Evolutionary conservation across 2,113 vertebrate genomes (phyloP).

Genomic region (Cryptotis parvus): DNA sequence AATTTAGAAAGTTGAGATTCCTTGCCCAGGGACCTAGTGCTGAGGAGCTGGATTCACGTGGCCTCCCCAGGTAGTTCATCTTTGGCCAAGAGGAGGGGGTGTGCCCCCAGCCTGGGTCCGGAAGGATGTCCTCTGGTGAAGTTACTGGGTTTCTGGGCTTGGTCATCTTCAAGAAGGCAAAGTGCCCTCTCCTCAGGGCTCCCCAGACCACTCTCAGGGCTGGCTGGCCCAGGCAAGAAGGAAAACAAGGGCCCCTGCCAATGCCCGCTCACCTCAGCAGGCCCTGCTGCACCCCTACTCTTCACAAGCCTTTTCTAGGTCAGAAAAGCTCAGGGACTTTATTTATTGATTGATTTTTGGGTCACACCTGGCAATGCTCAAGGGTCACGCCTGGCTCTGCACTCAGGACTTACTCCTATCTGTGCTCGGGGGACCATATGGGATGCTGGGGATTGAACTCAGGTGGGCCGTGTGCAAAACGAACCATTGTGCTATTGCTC

Average conservation of each 20-base stretch:
- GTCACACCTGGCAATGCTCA: too few species aligned
- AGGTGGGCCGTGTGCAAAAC: too few species aligned
- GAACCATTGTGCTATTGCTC: too few species aligned
- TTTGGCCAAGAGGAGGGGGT: not conserved
- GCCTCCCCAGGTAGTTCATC: not conserved
- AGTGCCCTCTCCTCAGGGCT: not conserved
- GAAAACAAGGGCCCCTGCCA: rapidly evolving
- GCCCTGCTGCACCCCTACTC: not conserved
- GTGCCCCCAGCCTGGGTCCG: too few species aligned
- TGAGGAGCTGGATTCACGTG: not conserved
- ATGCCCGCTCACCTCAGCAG: not conserved
- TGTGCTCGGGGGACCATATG: too few species aligned
- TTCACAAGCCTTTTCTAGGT: not conserved
- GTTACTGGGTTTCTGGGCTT: too few species aligned
- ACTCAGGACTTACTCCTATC: too few species aligned
- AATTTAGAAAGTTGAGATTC: not conserved
- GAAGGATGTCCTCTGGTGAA: not conserved
- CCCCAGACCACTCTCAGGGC: not conserved
- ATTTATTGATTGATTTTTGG: too few species aligned
- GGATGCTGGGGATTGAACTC: too few species aligned
- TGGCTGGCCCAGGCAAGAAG: not conserved
- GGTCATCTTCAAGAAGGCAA: not conserved
- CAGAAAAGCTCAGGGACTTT: not conserved
- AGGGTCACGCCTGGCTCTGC: too few species aligned
- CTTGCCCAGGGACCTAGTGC: not conserved